Evolutionary conservation across 2,113 vertebrate genomes (phyloP).

Genomic region (Ptilonorhynchus violaceus): DNA sequence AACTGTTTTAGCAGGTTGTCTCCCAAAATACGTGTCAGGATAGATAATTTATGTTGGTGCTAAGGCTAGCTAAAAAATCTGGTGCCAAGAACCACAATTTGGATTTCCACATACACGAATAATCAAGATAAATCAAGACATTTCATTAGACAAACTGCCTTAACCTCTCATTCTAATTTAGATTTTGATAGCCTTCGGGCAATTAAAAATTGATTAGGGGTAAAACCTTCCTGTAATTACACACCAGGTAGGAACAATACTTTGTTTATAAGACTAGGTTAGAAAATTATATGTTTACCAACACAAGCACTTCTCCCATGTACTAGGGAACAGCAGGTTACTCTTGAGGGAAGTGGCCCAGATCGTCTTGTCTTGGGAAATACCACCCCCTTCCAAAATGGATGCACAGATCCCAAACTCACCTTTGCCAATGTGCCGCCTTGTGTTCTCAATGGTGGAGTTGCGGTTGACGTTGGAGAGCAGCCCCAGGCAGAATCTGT

Average conservation of each 20-base stretch:
- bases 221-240: conserved; percentile 5
- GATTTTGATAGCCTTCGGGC: neutral
- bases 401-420: neutral
- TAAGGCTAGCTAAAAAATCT: neutral
- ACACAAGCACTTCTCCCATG: neutral
- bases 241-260: neutral
- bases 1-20: neutral
- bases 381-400: rapidly evolving
- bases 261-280: neutral
- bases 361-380: rapidly evolving
- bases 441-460: conserved; percentile 98
- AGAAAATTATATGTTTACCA: neutral
- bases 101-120: neutral
- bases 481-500: conserved; percentile 97
- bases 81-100: neutral
- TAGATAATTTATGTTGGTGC: neutral
- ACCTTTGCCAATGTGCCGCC: conserved; percentile 98
- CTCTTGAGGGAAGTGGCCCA: neutral
- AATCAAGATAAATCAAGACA: neutral
- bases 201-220: conserved; percentile 4
- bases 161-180: neutral
- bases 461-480: conserved; percentile 98
- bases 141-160: neutral
- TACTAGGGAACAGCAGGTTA: neutral
- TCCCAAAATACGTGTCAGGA: neutral